Conservation (phyloP, 2,797 vertebrate species). For the Vultur gryphus region DNA sequence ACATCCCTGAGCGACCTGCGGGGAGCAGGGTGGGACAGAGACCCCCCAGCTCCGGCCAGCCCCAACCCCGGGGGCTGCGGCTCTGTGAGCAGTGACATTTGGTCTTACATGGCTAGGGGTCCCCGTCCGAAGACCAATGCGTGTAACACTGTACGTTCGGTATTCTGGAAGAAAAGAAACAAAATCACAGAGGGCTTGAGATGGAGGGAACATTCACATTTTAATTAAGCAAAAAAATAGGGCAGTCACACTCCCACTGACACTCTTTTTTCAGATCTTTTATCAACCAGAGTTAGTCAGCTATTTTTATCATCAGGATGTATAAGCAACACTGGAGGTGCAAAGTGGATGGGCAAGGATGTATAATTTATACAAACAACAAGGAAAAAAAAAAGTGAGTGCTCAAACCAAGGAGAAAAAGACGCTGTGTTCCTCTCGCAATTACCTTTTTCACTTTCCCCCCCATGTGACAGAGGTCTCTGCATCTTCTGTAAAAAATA, state of each 20-base stretch:
- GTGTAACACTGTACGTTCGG: background rate
- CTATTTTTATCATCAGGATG: conserved; percentile 25
- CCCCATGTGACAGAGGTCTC: background rate
- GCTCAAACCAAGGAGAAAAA: background rate
- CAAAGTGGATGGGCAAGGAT: background rate
- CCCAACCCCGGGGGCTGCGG: rapidly evolving
- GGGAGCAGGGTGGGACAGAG: background rate
- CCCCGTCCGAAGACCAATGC: rapidly evolving
- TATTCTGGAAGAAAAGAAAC: background rate
- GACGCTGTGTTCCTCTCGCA: background rate
- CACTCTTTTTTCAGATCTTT: background rate
- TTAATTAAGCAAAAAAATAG: conserved; percentile 17
- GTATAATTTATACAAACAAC: background rate
- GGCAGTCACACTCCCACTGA: conserved; percentile 34
- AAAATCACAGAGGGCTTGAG: background rate
- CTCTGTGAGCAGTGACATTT: rapidly evolving
- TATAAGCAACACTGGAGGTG: background rate
- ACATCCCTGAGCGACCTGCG: background rate
- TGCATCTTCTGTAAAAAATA: background rate
- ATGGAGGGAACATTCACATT: background rate
- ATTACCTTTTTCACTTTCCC: background rate
- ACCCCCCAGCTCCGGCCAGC: background rate
- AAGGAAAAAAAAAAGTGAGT: background rate
- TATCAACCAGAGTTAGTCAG: background rate
- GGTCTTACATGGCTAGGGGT: too few relatives aligned